Evolutionary conservation across 2,797 vertebrate genomes (phyloP).

Genomic region (Pseudochirops cupreus): DNA sequence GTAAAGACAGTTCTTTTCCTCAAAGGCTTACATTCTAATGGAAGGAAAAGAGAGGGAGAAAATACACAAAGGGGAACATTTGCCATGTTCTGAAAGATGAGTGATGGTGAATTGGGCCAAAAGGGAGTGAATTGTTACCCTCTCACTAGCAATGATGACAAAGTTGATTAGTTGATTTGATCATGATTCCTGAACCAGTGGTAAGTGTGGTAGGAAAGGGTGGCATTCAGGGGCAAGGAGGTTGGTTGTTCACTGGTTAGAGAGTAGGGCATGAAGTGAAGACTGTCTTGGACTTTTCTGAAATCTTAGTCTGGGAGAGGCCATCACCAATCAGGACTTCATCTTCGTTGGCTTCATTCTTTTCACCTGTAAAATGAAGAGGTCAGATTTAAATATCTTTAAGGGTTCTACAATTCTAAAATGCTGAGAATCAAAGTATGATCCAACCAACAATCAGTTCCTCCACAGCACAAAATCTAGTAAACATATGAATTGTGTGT

Average conservation of each 20-base stretch:
- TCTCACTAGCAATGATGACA: neutral
- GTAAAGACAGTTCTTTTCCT: neutral
- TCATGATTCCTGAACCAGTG: neutral
- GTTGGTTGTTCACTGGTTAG: neutral
- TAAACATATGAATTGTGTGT: too few species aligned
- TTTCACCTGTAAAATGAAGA: neutral
- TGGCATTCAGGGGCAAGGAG: neutral
- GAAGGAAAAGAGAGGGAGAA: neutral
- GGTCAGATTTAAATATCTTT: neutral
- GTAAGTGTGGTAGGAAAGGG: neutral
- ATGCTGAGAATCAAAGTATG: neutral
- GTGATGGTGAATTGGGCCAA: neutral
- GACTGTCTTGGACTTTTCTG: neutral
- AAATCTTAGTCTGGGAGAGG: neutral
- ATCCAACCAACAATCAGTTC: too few species aligned
- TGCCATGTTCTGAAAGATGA: neutral
- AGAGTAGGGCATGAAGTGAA: neutral
- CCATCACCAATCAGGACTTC: neutral
- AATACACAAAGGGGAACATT: neutral
- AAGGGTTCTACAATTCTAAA: neutral
- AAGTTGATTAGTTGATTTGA: neutral
- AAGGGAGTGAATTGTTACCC: neutral
- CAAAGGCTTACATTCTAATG: neutral
- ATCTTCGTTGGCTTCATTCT: neutral
- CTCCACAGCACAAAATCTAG: too few species aligned